These are phyloP conservation scores for Rhogogaster chlorosoma DNA, from an alignment of 2,888 invertebrate genomes.

Conservation along the genomic window DNA sequence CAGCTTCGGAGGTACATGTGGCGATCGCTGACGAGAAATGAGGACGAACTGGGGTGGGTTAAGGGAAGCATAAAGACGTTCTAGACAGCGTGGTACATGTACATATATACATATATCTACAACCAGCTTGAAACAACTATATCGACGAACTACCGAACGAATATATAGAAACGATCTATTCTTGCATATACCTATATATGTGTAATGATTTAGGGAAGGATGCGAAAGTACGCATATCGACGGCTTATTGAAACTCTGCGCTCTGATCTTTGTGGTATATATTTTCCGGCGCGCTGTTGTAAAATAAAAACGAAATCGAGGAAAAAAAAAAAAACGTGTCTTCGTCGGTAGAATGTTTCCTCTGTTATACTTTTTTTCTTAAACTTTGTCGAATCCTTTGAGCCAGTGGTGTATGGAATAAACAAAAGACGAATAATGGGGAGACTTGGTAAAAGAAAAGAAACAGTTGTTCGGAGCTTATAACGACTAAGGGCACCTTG, in stretches of 20 bases:
- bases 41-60: conserved; percentile 18
- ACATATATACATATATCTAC: neutral
- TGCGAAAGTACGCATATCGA: neutral
- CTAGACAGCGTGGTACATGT: neutral
- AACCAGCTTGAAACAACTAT: neutral
- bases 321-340: neutral
- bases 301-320: neutral
- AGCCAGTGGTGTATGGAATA: conserved; percentile 9
- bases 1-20: neutral
- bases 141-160: neutral
- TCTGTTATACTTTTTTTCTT: neutral
- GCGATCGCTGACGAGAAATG: conserved; percentile 15
- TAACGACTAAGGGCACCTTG: conserved; percentile 28
- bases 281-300: neutral
- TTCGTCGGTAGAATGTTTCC: neutral
- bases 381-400: conserved; percentile 11
- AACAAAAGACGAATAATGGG: conserved; percentile 27
- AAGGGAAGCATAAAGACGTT: conserved; percentile 28
- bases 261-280: neutral
- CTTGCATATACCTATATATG: neutral
- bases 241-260: neutral
- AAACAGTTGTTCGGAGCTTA: conserved; percentile 24
- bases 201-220: neutral
- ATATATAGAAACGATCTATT: neutral
- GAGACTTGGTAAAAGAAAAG: neutral